Evolutionary conservation across 2,888 invertebrate genomes (phyloP).

Genomic region (Biston betularia): DNA sequence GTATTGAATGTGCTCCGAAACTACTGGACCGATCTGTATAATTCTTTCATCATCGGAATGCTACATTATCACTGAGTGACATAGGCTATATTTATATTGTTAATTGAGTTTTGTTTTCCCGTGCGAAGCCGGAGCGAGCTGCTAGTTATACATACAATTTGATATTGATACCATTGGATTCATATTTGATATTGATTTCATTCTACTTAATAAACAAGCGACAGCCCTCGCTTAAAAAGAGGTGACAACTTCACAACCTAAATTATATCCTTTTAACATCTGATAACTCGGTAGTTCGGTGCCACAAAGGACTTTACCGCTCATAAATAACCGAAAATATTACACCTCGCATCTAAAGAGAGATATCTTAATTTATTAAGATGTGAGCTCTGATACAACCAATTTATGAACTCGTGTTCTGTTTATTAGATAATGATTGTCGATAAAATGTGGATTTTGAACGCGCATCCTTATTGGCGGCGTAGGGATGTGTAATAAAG

Average conservation of each 20-base stretch:
- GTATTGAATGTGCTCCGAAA: no score
- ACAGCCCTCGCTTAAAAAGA: slow-evolving; percentile 58
- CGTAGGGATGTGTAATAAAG: slow-evolving; percentile 1
- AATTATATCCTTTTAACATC: slow-evolving; percentile 73
- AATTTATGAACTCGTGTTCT: slow-evolving; percentile 70
- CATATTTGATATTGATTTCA: no score
- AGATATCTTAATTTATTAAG: slow-evolving; percentile 80
- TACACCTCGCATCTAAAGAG: slow-evolving; percentile 65
- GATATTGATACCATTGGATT: no score
- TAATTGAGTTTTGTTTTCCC: no score
- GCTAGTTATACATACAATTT: no score
- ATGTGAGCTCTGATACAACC: slow-evolving; percentile 70
- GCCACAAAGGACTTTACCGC: slow-evolving; percentile 62
- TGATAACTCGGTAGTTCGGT: slow-evolving; percentile 64
- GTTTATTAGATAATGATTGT: slow-evolving; percentile 67
- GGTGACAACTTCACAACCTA: slow-evolving; percentile 72
- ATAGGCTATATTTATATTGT: no score
- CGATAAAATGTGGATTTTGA: slow-evolving; percentile 60
- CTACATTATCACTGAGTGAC: no score
- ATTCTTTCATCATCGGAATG: no score
- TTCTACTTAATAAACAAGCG: not conserved
- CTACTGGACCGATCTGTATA: no score
- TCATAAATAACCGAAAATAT: slow-evolving; percentile 78
- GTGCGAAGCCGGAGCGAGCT: no score
- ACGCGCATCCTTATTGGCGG: slow-evolving; percentile 45